Base-by-base conservation (phyloP, 2,888 invertebrate species). In the Paralinhomoeus sp. region DNA sequence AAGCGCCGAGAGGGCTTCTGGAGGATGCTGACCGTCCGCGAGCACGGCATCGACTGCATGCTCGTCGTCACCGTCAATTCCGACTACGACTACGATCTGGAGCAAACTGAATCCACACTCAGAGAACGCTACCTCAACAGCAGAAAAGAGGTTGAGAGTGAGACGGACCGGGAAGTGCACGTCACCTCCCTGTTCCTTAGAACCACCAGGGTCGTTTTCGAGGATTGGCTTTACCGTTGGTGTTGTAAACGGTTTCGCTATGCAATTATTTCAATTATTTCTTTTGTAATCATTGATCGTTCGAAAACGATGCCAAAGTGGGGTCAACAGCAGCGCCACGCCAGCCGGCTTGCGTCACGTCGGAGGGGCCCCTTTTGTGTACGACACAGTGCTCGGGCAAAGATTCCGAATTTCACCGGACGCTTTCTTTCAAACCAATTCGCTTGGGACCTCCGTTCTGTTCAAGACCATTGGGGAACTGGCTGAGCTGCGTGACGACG, bases 401-500 rank as follows among this genome's bases (percentile, higher is more conserved):
- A 54, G 60, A n/a, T 66, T 69, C 49, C 58, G 60, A 31, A 61
- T 68, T 27, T 68, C 68, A 9, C 67, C 68, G 1, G 63, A 64
- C 20, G 61, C 69, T 2, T 70, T 69, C 52, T 68, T 69, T 50
- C 68, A 69, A 62, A 67, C 71, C 9, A 72, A 73, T 56, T 66
- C 68, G n/a, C 46, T 50, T 42, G 72, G 64, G 0, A 68, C 72
- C 1, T 68, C 68, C 51, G 72, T 83, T 18, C 67, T 97, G n/a
- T 93, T 89, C 62, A 70, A 74, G 48, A 72, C 75, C 27, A 80
- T 85, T 1, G 78, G 78, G 22, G 78, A 83, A 24, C 64, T 84
- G 60, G 77, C 78, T 24, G 63, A 49, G 47, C 2, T 47, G 49
- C 17, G 61, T 17, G 68, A 76, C 17, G 75, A 78, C 0, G 76